Evolutionary conservation across 37 sponge, comb jelly and placozoan species (phyloP).

Genomic region (Haliclona indistincta): DNA sequence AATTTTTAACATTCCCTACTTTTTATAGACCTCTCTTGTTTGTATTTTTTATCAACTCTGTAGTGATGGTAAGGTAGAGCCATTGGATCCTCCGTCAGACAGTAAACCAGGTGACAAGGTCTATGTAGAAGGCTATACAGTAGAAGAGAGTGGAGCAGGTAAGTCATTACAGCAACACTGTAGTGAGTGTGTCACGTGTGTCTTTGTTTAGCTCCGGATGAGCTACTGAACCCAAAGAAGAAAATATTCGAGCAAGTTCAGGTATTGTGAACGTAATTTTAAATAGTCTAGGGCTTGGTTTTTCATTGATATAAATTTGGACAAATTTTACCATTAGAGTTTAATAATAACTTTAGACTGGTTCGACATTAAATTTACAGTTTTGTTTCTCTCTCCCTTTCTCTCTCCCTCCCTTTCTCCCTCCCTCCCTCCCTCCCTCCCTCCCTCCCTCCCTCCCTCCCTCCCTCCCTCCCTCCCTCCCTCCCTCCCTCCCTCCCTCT

Average conservation of each 20-base stretch:
- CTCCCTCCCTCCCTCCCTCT: background rate
- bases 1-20: background rate
- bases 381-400: background rate
- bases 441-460: too few relatives aligned
- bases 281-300: constrained; percentile 12
- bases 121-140: constrained; percentile 69
- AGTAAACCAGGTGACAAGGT: constrained; percentile 79
- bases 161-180: background rate
- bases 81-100: constrained; percentile 65
- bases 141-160: constrained; percentile 37
- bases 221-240: constrained; percentile 89
- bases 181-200: constrained; percentile 1
- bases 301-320: background rate
- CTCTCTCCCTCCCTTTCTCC: too few relatives aligned
- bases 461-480: too few relatives aligned
- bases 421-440: too few relatives aligned
- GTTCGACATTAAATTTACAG: background rate
- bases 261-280: constrained; percentile 28
- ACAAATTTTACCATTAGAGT: too few relatives aligned
- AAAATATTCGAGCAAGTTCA: constrained; percentile 93
- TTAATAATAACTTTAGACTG: too few relatives aligned
- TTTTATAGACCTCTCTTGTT: background rate
- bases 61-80: constrained; percentile 79
- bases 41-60: background rate
- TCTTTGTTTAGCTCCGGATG: constrained; percentile 72